Evolutionary conservation across 2,888 invertebrate species (phyloP).

Genomic region (Esperia sulphurella): DNA sequence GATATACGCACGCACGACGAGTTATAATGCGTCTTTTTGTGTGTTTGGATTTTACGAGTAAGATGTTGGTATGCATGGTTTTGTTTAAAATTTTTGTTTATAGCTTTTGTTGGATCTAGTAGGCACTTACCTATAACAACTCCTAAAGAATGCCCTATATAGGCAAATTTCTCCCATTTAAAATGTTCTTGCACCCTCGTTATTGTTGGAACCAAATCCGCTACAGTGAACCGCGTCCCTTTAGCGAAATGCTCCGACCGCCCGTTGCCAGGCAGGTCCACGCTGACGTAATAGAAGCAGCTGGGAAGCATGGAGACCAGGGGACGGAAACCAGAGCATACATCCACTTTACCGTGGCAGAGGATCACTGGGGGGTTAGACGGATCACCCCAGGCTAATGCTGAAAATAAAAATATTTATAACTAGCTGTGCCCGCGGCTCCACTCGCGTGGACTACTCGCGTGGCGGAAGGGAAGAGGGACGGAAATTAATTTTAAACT

Average conservation of each 20-base stretch:
- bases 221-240: conserved; percentile 36
- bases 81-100: no score
- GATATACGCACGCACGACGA: no score
- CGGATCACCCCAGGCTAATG: conserved; percentile 78
- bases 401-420: conserved; percentile 43
- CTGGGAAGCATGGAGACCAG: conserved; percentile 72
- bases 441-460: no score
- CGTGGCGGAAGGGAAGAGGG: no score
- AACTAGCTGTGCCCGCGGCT: no score
- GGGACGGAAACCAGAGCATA: conserved; percentile 78
- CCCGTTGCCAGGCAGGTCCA: conserved; percentile 81
- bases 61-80: no score
- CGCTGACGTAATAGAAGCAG: conserved; percentile 47
- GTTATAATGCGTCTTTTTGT: no score
- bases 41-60: no score
- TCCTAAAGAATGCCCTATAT: conserved; percentile 58
- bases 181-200: conserved; percentile 40
- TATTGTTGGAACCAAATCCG: conserved; percentile 44
- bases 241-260: conserved; percentile 72
- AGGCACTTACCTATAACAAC: conserved; percentile 43
- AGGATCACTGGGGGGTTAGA: conserved; percentile 71
- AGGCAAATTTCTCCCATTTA: conserved; percentile 48
- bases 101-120: no score
- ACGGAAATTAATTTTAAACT: no score
- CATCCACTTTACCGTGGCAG: conserved; percentile 80